These are phyloP conservation scores for Mycetomoellerius zeteki DNA, from an alignment of 1,140 invertebrate genomes.

Conservation along the genomic window DNA sequence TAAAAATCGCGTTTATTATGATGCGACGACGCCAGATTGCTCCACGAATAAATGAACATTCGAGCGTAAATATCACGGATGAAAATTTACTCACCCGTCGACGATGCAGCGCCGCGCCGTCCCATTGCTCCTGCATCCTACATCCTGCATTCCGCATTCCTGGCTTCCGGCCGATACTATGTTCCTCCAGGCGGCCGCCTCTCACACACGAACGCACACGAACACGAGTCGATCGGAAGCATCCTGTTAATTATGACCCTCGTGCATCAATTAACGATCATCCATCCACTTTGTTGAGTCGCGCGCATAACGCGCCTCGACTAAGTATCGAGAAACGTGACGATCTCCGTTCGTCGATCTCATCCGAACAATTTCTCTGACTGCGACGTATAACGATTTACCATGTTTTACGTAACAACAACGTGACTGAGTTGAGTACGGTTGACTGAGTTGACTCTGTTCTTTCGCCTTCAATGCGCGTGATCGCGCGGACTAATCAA, in stretches of 20 bases:
- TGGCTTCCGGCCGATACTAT: slow-evolving; percentile 13
- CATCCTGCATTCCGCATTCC: slow-evolving; percentile 41
- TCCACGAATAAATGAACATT: slow-evolving; percentile 10
- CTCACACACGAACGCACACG: background rate
- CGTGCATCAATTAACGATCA: slow-evolving; percentile 12
- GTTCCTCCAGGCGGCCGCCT: background rate
- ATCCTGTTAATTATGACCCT: slow-evolving; percentile 17
- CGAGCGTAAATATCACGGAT: slow-evolving; percentile 1
- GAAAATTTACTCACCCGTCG: slow-evolving; percentile 11
- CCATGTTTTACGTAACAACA: background rate
- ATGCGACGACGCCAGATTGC: slow-evolving; percentile 7
- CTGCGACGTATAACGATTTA: background rate
- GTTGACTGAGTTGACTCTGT: too few species aligned
- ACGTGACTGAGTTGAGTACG: background rate
- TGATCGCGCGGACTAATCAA: slow-evolving; percentile 3
- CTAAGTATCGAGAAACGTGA: background rate
- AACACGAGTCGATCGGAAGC: slow-evolving; percentile 22
- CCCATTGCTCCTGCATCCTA: background rate
- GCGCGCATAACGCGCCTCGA: background rate
- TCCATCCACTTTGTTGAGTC: background rate
- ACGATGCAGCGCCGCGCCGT: background rate
- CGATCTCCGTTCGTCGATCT: background rate
- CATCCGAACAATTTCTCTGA: background rate
- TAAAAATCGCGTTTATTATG: slow-evolving; percentile 4
- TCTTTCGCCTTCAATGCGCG: background rate